Percentiles rank a stretch among this genome's conserved stretches.
Conservation (phyloP, 92 coral and sea anemone species). For the Zoanthus sociatus region DNA sequence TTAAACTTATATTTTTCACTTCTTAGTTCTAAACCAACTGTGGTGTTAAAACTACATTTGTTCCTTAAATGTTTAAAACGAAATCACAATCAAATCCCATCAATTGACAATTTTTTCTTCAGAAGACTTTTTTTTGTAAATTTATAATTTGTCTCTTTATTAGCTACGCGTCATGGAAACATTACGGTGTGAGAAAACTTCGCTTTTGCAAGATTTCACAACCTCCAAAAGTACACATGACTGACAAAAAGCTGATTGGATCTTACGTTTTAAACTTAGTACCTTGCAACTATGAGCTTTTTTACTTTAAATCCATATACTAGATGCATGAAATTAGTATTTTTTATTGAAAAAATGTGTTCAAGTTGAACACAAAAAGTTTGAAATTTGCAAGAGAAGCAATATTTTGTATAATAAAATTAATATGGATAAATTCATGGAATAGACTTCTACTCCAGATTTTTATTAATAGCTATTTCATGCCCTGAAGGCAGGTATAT, state of each 20-base stretch:
- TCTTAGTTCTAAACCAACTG: no score
- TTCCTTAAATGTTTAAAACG: not conserved
- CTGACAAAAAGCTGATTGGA: conserved; percentile 28
- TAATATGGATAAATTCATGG: no score
- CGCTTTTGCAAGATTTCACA: conserved; percentile 9
- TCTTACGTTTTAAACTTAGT: not conserved
- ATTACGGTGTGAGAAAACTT: conserved; percentile 26
- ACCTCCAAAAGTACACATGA: not conserved
- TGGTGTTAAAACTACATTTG: no score
- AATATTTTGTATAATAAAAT: no score
- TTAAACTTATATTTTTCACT: not conserved
- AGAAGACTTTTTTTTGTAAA: not conserved
- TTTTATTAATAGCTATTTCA: no score
- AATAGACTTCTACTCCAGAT: no score
- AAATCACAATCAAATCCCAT: not conserved
- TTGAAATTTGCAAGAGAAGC: no score
- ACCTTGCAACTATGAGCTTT: not conserved
- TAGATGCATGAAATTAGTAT: no score
- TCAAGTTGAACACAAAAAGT: no score
- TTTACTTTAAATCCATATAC: not conserved
- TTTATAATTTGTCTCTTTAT: conserved; percentile 31
- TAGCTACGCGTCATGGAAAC: conserved; percentile 41
- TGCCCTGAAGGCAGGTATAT: no score
- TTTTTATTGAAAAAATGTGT: no score
- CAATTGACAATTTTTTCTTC: conserved; percentile 4